Evolutionary conservation across 2,888 invertebrate species (phyloP), one percentile per base, ranked within the genome.

Genomic region (Dryomyza anilis): DNA sequence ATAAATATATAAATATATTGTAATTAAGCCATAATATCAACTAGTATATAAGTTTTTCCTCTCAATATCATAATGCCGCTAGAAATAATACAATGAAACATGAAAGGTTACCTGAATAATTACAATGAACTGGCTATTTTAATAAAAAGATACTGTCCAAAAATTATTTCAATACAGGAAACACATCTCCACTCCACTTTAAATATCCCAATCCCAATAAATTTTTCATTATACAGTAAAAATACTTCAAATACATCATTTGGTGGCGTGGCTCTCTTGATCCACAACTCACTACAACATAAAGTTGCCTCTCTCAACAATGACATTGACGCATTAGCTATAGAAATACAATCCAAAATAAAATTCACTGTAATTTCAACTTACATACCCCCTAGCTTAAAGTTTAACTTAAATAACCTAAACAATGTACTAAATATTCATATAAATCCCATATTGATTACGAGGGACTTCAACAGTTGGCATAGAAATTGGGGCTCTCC

Each of bases 381-480:
- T 4, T 55, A 55, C 19, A 55, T 29, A 1, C 30, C 55, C 12
- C 55, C 55, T 21, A 55, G 19, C 33, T 23, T 23, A 12, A 4
- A 27, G n/a, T 55, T 55, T 7, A 33, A 30, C 8, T 30, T 23
- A 12, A n/a, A 3, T 23, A 5, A 16, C 19, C 30, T 55, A n/a
- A 19, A 19, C 10, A 55, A 55, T 21, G 23, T 36, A 16, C 30
- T 30, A 3, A 30, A 30, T 10, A 30, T 6, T 2, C 6, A 6
- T 12, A 5, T 21, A n/a, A 30, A 36, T n/a, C 16, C 19, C 3
- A 16, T 10, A 1, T 19, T 33, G 8, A 12, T 36, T 0, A 30
- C n/a, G 6, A 33, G 33, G 7, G 55, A 55, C 21, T 55, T 55
- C n/a, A 55, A 55, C 14, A 55, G 55, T 16, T 55, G 55, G 55